phyloP scores from a whole-genome alignment of 2,113 vertebrate genomes.

The Merops nubicus region DNA sequence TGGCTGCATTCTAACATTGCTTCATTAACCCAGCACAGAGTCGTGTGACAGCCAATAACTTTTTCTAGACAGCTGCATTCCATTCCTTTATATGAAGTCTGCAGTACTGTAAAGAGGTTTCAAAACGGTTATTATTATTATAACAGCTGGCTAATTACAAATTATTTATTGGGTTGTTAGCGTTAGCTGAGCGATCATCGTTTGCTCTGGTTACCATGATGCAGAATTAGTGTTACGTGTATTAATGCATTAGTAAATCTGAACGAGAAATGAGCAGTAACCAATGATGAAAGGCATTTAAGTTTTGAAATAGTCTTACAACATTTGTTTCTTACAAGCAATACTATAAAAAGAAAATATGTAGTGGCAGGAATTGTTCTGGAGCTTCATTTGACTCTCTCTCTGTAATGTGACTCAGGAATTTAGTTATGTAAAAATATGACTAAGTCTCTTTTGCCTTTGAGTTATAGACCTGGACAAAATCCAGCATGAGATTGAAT shows the following conservation, averaged over 20 bases:
- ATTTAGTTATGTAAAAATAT: conserved; percentile 22
- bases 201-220: background rate
- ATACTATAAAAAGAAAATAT: background rate
- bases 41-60: background rate
- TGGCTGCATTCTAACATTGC: background rate
- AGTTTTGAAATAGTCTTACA: conserved; percentile 21
- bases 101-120: background rate
- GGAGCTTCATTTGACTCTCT: conserved; percentile 18
- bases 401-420: conserved; percentile 43
- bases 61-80: conserved; percentile 19
- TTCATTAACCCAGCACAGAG: background rate
- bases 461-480: conserved; percentile 52
- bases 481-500: conserved; percentile 39
- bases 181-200: background rate
- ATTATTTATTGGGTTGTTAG: background rate
- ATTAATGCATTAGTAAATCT: background rate
- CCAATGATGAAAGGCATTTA: background rate
- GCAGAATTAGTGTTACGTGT: background rate
- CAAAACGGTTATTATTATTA: background rate
- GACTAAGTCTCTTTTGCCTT: conserved; percentile 35
- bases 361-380: background rate
- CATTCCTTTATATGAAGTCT: background rate
- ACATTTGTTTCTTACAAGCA: conserved; percentile 33
- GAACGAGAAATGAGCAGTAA: background rate
- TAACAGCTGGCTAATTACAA: conserved; percentile 17